Base-by-base conservation (phyloP, 1,140 invertebrate genomes). In the Drosophila pruinosa region DNA sequence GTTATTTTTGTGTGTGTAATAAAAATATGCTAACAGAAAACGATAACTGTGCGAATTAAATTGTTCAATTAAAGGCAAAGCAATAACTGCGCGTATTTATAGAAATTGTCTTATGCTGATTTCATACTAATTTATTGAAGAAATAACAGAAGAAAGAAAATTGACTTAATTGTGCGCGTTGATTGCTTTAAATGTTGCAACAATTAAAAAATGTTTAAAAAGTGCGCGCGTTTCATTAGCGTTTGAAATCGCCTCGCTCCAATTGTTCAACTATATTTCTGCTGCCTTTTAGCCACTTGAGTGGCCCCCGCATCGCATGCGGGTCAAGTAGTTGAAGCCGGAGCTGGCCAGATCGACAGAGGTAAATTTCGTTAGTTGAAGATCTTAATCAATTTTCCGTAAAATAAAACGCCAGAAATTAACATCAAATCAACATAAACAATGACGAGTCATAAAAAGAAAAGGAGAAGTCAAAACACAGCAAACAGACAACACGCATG, bases 351-450 rank as follows among this genome's bases (percentile, higher is more conserved):
- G 31, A 34, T 39, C 22, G 19, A 36, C 22, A 19, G 24, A 36
- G 26, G 26, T 28, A 43, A 52, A 80, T 73, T 85, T 73, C 41
- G 72, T 77, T 58, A 61, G 52, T 14, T 38, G 50, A 12, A 19
- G 82, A 88, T 88, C 62, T 76, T 88, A 78, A 88, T 88, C 82
- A 88, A 72, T 88, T 89, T 89, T 78, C 80, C 82, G 71, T 72
- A 57, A 70, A 68, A 70, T 70, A 74, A 74, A 70, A 71, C 39
- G 47, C 58, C 34, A 47, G 59, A 88, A 82, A 89, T 82, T 88
- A 88, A 82, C 83, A 89, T 88, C 58, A 67, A 89, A 82, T 88
- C 83, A 75, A 76, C 83, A 89, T 88, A 88, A 82, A 88, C 78
- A 82, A 86, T 72, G 69, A 64, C 43, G 47, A 74, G 64, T 74